phyloP scores from a whole-genome alignment of 2,888 invertebrate species.

The Octonoba sinensis region DNA sequence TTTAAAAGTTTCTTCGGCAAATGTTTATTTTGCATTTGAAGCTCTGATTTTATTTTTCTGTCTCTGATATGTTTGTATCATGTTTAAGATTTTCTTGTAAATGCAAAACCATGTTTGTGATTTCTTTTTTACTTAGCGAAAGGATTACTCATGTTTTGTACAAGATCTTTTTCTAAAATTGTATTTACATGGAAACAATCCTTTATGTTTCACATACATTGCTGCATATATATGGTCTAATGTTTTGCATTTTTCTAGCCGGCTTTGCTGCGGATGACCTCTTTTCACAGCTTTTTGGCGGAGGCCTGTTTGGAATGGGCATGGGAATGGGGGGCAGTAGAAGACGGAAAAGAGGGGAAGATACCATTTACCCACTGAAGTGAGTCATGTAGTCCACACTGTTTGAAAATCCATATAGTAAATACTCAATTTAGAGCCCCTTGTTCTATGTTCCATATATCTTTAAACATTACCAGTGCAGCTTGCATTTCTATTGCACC shows the following conservation, averaged over 20 bases:
- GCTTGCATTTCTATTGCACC: background rate
- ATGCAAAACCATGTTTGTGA: too few relatives aligned
- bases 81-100: too few relatives aligned
- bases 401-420: background rate
- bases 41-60: too few relatives aligned
- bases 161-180: too few relatives aligned
- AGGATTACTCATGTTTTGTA: too few relatives aligned
- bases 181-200: background rate
- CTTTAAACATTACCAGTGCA: too few relatives aligned
- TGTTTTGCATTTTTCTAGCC: conserved; percentile 6
- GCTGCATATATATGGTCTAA: background rate
- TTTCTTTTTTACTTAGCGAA: too few relatives aligned
- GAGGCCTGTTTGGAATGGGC: conserved; percentile 71
- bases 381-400: conserved; percentile 68
- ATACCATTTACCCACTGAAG: conserved; percentile 85
- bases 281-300: conserved; percentile 80
- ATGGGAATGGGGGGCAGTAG: conserved; percentile 73
- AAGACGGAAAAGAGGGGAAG: conserved; percentile 80
- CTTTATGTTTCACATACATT: background rate
- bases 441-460: background rate
- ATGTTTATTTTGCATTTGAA: too few relatives aligned
- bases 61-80: too few relatives aligned
- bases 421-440: conserved; percentile 25
- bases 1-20: too few relatives aligned
- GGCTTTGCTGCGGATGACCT: conserved; percentile 75